These are phyloP conservation scores for Bagarius yarrelli DNA, from an alignment of 2,113 vertebrate species.

Conservation along the genomic window DNA sequence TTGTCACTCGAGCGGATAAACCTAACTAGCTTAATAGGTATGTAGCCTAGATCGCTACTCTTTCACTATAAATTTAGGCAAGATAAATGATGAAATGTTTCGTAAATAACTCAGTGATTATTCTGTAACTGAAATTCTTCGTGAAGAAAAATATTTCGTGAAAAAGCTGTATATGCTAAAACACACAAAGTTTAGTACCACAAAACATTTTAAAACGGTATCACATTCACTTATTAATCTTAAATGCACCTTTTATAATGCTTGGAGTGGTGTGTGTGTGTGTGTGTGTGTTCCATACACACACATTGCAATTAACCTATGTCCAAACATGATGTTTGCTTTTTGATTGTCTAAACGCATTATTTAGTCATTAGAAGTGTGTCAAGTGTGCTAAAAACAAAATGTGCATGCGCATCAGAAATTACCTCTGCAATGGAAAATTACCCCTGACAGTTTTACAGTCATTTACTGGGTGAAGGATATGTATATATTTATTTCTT, in stretches of 20 bases:
- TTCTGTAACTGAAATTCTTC: too few species aligned
- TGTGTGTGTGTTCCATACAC: not conserved
- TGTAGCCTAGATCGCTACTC: not conserved
- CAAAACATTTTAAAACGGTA: slow-evolving; percentile 20
- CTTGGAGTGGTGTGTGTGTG: slow-evolving; percentile 5
- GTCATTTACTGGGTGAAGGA: not conserved
- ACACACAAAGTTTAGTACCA: slow-evolving; percentile 21
- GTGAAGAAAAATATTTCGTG: too few species aligned
- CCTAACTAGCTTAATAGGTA: not conserved
- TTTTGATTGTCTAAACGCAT: slow-evolving; percentile 28
- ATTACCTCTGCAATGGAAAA: slow-evolving; percentile 1
- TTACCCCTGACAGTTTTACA: not conserved
- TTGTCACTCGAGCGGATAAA: not conserved
- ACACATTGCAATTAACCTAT: slow-evolving; percentile 12
- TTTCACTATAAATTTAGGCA: not conserved
- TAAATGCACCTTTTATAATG: not conserved
- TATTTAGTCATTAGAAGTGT: slow-evolving; percentile 30
- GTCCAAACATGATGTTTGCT: not conserved
- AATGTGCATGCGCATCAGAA: slow-evolving; percentile 15
- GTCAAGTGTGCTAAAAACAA: not conserved
- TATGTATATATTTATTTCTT: not conserved
- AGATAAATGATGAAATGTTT: not conserved
- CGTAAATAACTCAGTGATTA: too few species aligned
- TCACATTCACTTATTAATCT: slow-evolving; percentile 14
- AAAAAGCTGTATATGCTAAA: not conserved